Evolutionary conservation across 2,888 invertebrate genomes (phyloP), one percentile per base, ranked within the genome.

Genomic region (Theodoxus fluviatilis): DNA sequence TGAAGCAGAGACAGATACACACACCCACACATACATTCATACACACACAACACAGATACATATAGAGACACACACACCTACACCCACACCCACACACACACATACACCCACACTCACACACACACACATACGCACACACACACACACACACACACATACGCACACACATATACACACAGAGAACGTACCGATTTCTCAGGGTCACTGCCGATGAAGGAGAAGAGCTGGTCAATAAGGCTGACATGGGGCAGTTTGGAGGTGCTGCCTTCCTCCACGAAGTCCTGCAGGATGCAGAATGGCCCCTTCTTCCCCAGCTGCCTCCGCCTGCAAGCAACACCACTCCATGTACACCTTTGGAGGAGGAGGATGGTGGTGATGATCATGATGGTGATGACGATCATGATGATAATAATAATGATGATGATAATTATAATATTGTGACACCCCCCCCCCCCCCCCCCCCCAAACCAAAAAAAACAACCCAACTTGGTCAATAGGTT

Each of bases 151-250:
- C 55, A 9, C 18, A 15, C 12, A 12, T 22, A 55, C 55, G 22
- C 9, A n/a, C 18, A 1, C 15, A 15, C 15, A 15, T 43, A 15
- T 43, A 15, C 15, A 15, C 15, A 15, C 3, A 43, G 35, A 2
- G 0, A 38, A 78, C 84, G 82, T 74, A 86, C 86, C 37, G 85
- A 82, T 67, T 84, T 83, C 73, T 85, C 84, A 25, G 87, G 86
- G 68, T 83, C 79, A 77, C 83, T 85, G 38, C 86, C 86, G 49
- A 87, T 83, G 72, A 87, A 86, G 1, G 81, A 76, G 76, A 85
- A 86, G n/a, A 86, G 79, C 69, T 86, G 86, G 65, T 86, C 85
- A 40, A 86, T 79, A 9, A 87, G 78, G 22, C 80, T 75, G n/a
- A 81, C 80, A 73, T 86, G 84, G 4, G 84, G 81, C 3, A 84